These are phyloP conservation scores for Typhlichthys eigenmanni DNA, from an alignment of 2,797 vertebrate species.

Conservation along the genomic window DNA sequence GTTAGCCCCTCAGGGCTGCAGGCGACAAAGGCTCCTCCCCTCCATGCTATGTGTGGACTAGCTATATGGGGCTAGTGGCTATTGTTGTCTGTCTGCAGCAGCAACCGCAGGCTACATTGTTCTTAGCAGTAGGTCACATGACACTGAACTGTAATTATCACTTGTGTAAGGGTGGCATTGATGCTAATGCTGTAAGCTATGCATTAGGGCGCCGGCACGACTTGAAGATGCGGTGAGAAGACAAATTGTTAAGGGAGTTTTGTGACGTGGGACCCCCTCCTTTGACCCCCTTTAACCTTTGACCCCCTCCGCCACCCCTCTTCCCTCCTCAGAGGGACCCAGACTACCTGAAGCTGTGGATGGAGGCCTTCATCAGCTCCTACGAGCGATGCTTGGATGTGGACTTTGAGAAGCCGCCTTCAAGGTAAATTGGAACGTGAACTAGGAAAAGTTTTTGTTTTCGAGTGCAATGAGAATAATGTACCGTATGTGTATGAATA, in stretches of 20 bases:
- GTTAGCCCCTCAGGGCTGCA: too few relatives aligned
- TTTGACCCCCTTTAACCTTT: background rate
- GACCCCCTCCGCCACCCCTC: background rate
- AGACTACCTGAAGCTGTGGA: slow-evolving; percentile 94
- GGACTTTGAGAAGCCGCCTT: slow-evolving; percentile 94
- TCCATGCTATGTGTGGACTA: background rate
- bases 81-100: slow-evolving; percentile 23
- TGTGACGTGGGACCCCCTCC: background rate
- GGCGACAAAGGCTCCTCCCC: too few relatives aligned
- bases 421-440: slow-evolving; percentile 77
- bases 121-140: too few relatives aligned
- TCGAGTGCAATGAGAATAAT: background rate
- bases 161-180: too few relatives aligned
- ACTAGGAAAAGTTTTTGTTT: background rate
- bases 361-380: slow-evolving; percentile 94
- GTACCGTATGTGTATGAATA: background rate
- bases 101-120: background rate
- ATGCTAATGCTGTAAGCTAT: too few relatives aligned
- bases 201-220: too few relatives aligned
- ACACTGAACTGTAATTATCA: too few relatives aligned
- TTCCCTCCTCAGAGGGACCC: slow-evolving; percentile 86
- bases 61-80: background rate
- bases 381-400: slow-evolving; percentile 94
- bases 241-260: too few relatives aligned
- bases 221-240: too few relatives aligned